phyloP scores from a whole-genome alignment of 2,113 vertebrate species.

The Grantiella picta region DNA sequence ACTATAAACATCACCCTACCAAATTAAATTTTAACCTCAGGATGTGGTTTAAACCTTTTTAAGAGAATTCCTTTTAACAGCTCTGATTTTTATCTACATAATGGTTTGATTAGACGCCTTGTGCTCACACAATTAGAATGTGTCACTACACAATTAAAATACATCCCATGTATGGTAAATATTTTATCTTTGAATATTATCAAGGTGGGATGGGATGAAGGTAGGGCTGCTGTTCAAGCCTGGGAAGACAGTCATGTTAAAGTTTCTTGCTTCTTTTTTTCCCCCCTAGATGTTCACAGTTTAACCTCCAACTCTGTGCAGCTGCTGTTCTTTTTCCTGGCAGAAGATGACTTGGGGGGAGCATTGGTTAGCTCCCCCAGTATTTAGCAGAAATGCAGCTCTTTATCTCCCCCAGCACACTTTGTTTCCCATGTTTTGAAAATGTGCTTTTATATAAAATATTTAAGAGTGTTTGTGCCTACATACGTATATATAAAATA shows the following conservation, averaged over 20 bases:
- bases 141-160: background rate
- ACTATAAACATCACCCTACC: background rate
- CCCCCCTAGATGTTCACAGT: accelerated
- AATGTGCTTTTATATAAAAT: background rate
- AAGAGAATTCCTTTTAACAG: background rate
- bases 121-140: background rate
- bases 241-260: background rate
- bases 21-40: background rate
- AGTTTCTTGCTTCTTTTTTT: background rate
- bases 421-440: background rate
- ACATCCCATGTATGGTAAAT: accelerated
- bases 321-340: background rate
- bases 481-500: background rate
- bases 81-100: background rate
- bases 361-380: background rate
- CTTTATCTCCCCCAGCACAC: background rate
- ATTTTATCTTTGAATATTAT: background rate
- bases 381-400: background rate
- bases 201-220: background rate
- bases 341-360: background rate
- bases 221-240: background rate
- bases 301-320: background rate
- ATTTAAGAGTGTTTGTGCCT: background rate
- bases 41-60: background rate
- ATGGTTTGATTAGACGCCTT: background rate